Base-by-base conservation (phyloP, 2,113 vertebrate genomes). In the Illadopsis cleaveri region DNA sequence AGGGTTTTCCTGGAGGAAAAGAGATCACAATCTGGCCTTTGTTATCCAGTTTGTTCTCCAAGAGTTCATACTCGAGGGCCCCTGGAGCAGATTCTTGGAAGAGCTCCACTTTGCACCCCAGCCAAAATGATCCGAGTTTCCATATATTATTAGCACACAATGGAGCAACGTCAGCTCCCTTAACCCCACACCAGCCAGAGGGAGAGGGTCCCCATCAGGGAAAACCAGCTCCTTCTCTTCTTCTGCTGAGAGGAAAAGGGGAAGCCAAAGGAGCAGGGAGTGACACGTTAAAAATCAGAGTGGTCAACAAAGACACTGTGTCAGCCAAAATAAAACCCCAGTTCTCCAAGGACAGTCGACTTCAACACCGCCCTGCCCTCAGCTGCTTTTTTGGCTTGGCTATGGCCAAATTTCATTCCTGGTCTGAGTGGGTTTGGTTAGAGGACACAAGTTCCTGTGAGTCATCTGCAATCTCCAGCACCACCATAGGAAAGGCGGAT, bases 21-120 rank as follows among this genome's bases (percentile, higher is more conserved):
- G 82, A 16, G 13, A 94, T 95, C 93, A 96, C 92, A 97, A 94
- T 95, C 94, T 95, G 93, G 92, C 94, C 85, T 97, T 97, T 96
- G 93, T 95, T 96, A 94, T 30, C 71, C 90, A 86, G 82, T 75
- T 94, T 94, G 54, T 93, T 93, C 88, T 97, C 94, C 95, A 94
- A 94, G 71, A 96, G 88, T 73, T 97, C 76, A 64, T 92, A 83
- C 68, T 92, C 73, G 79, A 78, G 87, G 92, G 95, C 27, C 88
- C 64, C 90, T 30, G 37, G 82, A 80, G 71, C 68, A 4, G 69
- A 93, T 94, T 95, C 93, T 95, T 97, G 94, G 96, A 97, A 94
- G 21, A 35, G 51, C 71, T 96, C 95, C 96, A 95, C 86, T 86
- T 38, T 86, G 79, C 94, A 93, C 85, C 95, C 92, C 82, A 40